phyloP scores from a whole-genome alignment of 2,113 vertebrate species.

The Microtus richardsoni region DNA sequence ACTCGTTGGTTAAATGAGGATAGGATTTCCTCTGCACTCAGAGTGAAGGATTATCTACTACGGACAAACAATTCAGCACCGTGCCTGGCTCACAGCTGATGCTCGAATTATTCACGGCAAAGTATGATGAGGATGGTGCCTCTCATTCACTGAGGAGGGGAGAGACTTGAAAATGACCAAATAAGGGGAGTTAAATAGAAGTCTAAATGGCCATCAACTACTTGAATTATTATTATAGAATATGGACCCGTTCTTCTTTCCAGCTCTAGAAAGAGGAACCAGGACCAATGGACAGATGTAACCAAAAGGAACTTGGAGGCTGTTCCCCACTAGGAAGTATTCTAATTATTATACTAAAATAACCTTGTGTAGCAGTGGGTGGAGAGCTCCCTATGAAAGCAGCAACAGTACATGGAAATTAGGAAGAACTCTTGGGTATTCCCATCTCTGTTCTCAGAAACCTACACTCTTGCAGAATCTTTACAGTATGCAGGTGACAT shows the following conservation, averaged over 20 bases:
- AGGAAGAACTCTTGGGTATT: background rate
- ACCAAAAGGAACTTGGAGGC: background rate
- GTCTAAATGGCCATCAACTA: background rate
- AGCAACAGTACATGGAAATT: background rate
- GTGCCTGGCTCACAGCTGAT: background rate
- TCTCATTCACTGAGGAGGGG: background rate
- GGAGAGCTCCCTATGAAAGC: background rate
- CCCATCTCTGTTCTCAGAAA: background rate
- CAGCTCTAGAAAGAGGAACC: background rate
- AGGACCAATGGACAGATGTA: background rate
- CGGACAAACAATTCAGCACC: background rate
- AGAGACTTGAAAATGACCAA: background rate
- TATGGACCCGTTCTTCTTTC: background rate
- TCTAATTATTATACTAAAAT: background rate
- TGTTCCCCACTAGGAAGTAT: background rate
- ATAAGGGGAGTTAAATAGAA: background rate
- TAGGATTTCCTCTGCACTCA: background rate
- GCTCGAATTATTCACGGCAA: background rate
- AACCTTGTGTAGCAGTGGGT: background rate
- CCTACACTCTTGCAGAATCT: background rate
- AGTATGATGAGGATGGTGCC: background rate
- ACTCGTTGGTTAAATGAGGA: background rate
- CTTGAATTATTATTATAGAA: background rate
- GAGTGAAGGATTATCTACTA: background rate
- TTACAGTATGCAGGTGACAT: background rate